Evolutionary conservation across 2,797 vertebrate species (phyloP), one percentile per base, ranked within the genome.

Genomic region (Epinephelus malabaricus): DNA sequence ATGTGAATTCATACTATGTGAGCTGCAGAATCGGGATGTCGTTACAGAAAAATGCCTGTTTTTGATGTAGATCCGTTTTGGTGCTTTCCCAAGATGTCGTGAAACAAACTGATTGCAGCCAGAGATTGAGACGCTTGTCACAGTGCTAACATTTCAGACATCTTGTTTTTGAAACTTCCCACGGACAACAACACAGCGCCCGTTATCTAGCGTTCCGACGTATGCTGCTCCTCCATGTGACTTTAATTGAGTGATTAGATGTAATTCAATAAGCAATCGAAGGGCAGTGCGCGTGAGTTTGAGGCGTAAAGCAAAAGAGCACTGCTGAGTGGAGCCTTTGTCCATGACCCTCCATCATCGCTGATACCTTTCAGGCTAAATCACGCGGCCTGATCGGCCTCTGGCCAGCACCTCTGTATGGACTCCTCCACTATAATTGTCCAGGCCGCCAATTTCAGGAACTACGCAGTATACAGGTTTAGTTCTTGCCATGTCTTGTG

Each of bases 211-310:
- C 45, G 55, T 76, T 82, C 87, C 89, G 81, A 87, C 83, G 89
- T 87, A 82, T 89, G 86, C 85, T 86, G 88, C 85, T 87, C 61
- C 81, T 94, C 93, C 94, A 95, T 96, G 95, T 96, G 95, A 96
- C 93, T 95, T 91, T 95, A 95, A 96, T 96, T 95, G 95, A 94
- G 69, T 87, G 93, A 95, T 95, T 95, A 94, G 87, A 76, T 70
- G 81, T 96, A 96, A 96, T 94, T 95, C 89, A 95, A 96, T 96
- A 94, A 95, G 91, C 88, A 85, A 94, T 92, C 81, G 91, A 91
- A 94, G 94, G 92, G 82, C 89, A 86, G 79, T 88, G 92, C 85
- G 88, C 93, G 90, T 95, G 94, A 94, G 93, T 91, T 88, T 87
- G 88, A 93, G 93, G 94, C 92, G 87, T 95, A 95, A 94, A 95